Conservation (phyloP, 2,888 invertebrate genomes). For the Eugnorisma glareosa region DNA sequence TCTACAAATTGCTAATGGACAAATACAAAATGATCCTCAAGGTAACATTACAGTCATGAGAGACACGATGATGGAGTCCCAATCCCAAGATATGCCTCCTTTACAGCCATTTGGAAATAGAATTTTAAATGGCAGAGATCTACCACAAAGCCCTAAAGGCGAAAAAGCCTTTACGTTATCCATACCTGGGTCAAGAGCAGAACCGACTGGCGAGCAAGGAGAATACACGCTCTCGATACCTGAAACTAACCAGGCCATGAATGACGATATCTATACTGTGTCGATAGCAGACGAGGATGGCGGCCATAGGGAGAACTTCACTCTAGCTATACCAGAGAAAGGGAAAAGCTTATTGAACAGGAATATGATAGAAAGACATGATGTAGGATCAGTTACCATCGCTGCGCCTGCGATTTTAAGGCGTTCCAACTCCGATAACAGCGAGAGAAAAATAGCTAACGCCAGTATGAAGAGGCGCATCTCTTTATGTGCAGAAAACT, state of each 20-base stretch:
- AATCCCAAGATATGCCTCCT: slow-evolving; percentile 84
- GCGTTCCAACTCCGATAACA: slow-evolving; percentile 88
- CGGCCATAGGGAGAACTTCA: slow-evolving; percentile 84
- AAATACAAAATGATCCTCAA: slow-evolving; percentile 91
- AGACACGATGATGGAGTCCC: slow-evolving; percentile 81
- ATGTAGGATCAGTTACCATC: slow-evolving; percentile 77
- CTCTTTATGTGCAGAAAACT: slow-evolving; percentile 85
- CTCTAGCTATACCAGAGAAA: slow-evolving; percentile 87
- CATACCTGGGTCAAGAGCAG: slow-evolving; percentile 86
- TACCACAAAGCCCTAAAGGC: slow-evolving; percentile 78
- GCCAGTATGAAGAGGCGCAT: slow-evolving; percentile 85
- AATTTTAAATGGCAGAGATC: slow-evolving; percentile 82
- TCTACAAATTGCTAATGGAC: slow-evolving; percentile 92
- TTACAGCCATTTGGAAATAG: slow-evolving; percentile 83
- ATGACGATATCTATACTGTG: slow-evolving; percentile 89
- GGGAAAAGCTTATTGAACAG: slow-evolving; percentile 86
- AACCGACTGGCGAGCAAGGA: slow-evolving; percentile 88
- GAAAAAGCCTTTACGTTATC: slow-evolving; percentile 85
- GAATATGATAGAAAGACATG: slow-evolving; percentile 81
- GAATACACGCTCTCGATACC: slow-evolving; percentile 89
- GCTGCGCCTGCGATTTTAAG: slow-evolving; percentile 88
- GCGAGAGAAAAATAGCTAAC: slow-evolving; percentile 82
- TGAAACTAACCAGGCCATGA: slow-evolving; percentile 88
- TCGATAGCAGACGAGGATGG: slow-evolving; percentile 89
- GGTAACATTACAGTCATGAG: slow-evolving; percentile 92